Conservation (phyloP, 2,113 vertebrate genomes). For the Cichladusa arquata region DNA sequence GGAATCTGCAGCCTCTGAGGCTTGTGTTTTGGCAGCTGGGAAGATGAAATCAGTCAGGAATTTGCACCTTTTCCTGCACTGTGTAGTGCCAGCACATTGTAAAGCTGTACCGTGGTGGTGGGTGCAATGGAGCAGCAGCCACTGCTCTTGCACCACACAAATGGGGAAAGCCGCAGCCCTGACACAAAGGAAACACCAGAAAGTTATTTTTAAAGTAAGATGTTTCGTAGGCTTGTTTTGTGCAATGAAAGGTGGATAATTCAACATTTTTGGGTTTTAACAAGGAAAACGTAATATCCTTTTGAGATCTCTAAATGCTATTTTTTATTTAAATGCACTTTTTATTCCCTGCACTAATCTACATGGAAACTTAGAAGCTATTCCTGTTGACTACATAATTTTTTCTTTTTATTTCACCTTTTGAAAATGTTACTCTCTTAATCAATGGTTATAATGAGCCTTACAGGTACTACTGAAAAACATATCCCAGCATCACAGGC, state of each 20-base stretch:
- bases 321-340: background rate
- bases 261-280: background rate
- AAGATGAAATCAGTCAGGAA: background rate
- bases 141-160: too few relatives aligned
- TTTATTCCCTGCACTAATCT: background rate
- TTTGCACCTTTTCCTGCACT: background rate
- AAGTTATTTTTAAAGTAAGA: background rate
- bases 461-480: background rate
- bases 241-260: background rate
- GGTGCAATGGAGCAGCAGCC: background rate
- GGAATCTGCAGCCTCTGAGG: background rate
- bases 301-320: background rate
- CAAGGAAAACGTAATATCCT: background rate
- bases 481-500: background rate
- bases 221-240: background rate
- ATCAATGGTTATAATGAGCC: background rate
- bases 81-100: fast-evolving
- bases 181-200: background rate
- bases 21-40: background rate
- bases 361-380: background rate
- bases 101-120: fast-evolving
- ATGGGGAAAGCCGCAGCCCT: background rate
- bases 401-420: background rate
- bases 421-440: background rate
- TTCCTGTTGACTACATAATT: background rate